phyloP scores from a whole-genome alignment of 2,113 vertebrate species.

The Lanius collurio region DNA sequence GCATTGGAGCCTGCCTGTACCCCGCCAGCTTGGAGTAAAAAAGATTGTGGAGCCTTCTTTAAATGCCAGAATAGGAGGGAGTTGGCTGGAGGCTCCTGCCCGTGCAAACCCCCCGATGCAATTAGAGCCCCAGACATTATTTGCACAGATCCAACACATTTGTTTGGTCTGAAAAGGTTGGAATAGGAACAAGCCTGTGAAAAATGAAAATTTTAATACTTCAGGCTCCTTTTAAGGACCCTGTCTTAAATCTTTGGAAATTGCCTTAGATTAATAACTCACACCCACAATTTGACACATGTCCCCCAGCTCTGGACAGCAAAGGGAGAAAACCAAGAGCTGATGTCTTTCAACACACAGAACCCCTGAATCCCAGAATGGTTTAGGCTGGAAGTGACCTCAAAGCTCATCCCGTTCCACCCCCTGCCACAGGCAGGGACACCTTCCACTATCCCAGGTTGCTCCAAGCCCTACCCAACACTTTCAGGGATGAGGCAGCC shows the following conservation, averaged over 20 bases:
- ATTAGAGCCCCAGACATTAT: conserved; percentile 28
- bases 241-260: background rate
- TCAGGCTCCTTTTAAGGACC: background rate
- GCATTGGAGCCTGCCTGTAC: background rate
- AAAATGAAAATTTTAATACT: background rate
- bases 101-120: background rate
- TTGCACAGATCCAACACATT: conserved; percentile 18
- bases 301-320: background rate
- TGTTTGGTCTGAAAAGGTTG: conserved; percentile 53
- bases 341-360: background rate
- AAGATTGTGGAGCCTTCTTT: background rate
- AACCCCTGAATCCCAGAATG: background rate
- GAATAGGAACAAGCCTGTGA: background rate
- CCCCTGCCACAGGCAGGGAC: background rate
- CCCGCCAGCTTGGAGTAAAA: conserved; percentile 1
- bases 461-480: background rate
- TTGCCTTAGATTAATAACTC: background rate
- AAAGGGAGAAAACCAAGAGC: background rate
- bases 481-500: background rate
- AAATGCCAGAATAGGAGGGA: conserved; percentile 26
- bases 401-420: background rate
- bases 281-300: background rate
- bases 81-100: conserved; percentile 5
- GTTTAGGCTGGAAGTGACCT: background rate
- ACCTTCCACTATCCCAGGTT: background rate